Conservation (phyloP, 2,888 invertebrate species). For the Acholoe squamosa region DNA sequence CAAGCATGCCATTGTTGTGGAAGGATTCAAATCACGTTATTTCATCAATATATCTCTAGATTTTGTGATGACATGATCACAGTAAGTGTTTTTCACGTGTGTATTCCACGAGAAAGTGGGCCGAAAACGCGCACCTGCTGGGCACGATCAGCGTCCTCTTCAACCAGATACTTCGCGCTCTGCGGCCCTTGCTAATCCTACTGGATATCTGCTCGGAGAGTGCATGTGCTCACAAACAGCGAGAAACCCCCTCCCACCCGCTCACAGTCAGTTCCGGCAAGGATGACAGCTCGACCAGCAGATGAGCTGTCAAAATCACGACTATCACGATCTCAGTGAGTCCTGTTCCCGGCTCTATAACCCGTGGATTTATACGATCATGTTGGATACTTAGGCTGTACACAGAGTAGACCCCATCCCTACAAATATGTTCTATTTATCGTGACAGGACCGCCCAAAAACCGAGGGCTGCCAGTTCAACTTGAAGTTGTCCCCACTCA, state of each 20-base stretch:
- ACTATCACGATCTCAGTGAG: background rate
- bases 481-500: background rate
- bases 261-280: conserved; percentile 48
- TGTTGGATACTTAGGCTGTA: background rate
- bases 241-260: conserved; percentile 24
- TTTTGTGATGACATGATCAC: background rate
- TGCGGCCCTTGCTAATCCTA: background rate
- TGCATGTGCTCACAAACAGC: background rate
- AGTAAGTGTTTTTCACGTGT: background rate
- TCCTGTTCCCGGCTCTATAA: background rate
- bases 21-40: background rate
- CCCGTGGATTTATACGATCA: background rate
- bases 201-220: background rate
- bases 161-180: background rate
- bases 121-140: background rate
- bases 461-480: background rate
- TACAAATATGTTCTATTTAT: background rate
- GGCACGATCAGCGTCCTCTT: background rate
- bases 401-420: background rate
- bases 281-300: conserved; percentile 1
- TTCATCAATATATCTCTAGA: background rate
- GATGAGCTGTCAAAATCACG: conserved; percentile 55
- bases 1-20: background rate
- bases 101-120: background rate
- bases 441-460: conserved; percentile 28